A percentile compares a stretch with the other conserved stretches of the same genome.
Conservation (phyloP, 2,888 invertebrate genomes). For the Cheilosia pagana region DNA sequence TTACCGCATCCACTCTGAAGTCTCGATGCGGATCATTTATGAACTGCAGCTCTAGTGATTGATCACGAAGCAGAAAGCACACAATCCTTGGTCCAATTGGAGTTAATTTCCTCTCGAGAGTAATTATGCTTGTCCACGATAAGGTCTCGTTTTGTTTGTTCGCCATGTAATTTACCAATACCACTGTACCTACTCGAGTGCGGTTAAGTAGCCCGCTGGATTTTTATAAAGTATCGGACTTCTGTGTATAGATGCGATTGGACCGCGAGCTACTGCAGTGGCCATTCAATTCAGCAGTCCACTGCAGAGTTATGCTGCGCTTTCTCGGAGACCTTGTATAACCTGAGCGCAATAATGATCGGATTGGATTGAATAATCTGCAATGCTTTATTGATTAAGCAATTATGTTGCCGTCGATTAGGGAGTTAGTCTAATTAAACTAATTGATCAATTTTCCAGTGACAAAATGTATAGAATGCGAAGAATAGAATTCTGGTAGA, state of each 20-base stretch:
- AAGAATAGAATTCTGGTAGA: no score
- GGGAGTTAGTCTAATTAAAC: constrained; percentile 48
- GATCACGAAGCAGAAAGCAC: constrained; percentile 27
- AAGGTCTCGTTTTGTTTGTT: constrained; percentile 20
- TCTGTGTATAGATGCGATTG: constrained; percentile 5
- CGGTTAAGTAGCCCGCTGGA: constrained; percentile 29
- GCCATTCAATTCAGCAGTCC: constrained; percentile 16
- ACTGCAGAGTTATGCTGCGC: constrained; percentile 20
- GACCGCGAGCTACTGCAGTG: constrained; percentile 2
- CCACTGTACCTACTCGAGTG: constrained; percentile 5
- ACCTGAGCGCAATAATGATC: constrained; percentile 45
- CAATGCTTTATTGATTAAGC: constrained; percentile 46
- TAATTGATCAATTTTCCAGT: background rate
- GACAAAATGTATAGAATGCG: background rate
- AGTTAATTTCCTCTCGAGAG: constrained; percentile 53
- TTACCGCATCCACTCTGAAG: constrained; percentile 19
- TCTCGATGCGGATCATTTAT: constrained; percentile 24
- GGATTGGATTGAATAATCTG: constrained; percentile 58
- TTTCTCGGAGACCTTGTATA: constrained; percentile 49
- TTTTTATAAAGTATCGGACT: constrained; percentile 29
- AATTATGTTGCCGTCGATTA: constrained; percentile 61
- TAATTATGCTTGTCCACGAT: constrained; percentile 48
- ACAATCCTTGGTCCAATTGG: constrained; percentile 54
- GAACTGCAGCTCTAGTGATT: constrained; percentile 34
- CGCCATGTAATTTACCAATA: constrained; percentile 2